Conservation (phyloP, 2,888 invertebrate species). For the Hyposoter dolosus region DNA sequence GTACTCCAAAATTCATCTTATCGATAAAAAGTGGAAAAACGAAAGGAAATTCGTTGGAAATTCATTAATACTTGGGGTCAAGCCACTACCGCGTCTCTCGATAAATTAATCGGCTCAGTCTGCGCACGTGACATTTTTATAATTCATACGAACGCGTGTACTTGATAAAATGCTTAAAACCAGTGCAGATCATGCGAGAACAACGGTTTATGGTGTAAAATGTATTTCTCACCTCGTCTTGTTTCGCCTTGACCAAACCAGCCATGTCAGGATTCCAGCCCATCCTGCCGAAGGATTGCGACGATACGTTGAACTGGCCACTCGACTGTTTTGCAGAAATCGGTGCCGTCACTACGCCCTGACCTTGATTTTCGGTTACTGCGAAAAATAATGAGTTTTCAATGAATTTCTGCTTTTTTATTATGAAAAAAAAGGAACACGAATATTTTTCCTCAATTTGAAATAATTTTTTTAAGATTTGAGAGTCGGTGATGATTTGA, state of each 20-base stretch:
- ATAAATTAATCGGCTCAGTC: background rate
- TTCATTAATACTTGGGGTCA: too few species aligned
- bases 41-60: too few species aligned
- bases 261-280: constrained; percentile 86
- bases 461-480: background rate
- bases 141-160: constrained; percentile 2
- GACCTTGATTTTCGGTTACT: constrained; percentile 86
- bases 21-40: too few species aligned
- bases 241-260: constrained; percentile 85
- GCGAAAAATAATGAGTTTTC: constrained; percentile 18
- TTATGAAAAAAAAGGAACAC: background rate
- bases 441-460: background rate
- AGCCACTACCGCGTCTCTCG: too few species aligned
- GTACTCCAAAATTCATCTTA: too few species aligned
- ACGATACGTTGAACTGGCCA: constrained; percentile 84
- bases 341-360: constrained; percentile 81
- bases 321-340: constrained; percentile 85
- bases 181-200: constrained; percentile 57
- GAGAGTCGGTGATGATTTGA: background rate
- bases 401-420: constrained; percentile 2
- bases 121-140: background rate
- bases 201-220: background rate
- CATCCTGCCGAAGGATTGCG: constrained; percentile 85
- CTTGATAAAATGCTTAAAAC: constrained; percentile 42
- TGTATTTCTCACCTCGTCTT: constrained; percentile 83